Percentiles rank a stretch among this genome's conserved stretches.
Conservation (phyloP, 2,888 invertebrate genomes). For the Melieria picta region DNA sequence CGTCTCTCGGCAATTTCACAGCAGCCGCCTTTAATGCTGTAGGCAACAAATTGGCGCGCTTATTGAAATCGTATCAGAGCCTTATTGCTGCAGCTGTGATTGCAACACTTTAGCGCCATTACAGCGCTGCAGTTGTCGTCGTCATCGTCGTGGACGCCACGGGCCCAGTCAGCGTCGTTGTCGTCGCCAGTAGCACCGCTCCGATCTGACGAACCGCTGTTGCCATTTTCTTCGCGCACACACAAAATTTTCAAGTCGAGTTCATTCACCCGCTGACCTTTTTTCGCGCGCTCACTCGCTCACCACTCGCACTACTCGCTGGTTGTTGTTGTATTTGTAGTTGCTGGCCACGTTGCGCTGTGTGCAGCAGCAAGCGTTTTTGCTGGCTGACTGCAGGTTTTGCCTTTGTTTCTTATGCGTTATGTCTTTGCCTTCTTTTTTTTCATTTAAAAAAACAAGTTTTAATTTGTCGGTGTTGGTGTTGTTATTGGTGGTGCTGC, state of each 20-base stretch:
- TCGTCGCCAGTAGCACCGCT: neutral
- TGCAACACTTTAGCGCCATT: neutral
- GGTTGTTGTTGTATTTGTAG: neutral
- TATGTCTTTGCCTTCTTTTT: too few relatives aligned
- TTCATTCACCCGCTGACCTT: conserved; percentile 62
- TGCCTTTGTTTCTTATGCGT: too few relatives aligned
- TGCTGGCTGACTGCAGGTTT: neutral
- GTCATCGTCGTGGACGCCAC: neutral
- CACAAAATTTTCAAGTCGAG: conserved; percentile 34
- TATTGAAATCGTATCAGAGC: too few relatives aligned
- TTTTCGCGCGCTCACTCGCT: conserved; percentile 43
- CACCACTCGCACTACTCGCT: conserved; percentile 22
- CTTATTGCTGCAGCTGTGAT: too few relatives aligned
- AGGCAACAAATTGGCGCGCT: too few relatives aligned
- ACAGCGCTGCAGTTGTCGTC: neutral
- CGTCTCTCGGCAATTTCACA: too few relatives aligned
- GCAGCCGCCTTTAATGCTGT: too few relatives aligned
- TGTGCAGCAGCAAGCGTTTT: neutral
- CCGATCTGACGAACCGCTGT: too few relatives aligned
- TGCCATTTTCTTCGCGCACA: neutral
- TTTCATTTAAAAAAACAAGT: conserved; percentile 17
- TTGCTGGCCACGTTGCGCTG: too few relatives aligned
- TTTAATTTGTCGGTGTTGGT: conserved; percentile 5
- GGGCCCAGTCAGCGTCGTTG: neutral
- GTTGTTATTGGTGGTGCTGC: conserved; percentile 1